phyloP scores from a whole-genome alignment of 2,888 invertebrate species.

The Leptopterna dolabrata region DNA sequence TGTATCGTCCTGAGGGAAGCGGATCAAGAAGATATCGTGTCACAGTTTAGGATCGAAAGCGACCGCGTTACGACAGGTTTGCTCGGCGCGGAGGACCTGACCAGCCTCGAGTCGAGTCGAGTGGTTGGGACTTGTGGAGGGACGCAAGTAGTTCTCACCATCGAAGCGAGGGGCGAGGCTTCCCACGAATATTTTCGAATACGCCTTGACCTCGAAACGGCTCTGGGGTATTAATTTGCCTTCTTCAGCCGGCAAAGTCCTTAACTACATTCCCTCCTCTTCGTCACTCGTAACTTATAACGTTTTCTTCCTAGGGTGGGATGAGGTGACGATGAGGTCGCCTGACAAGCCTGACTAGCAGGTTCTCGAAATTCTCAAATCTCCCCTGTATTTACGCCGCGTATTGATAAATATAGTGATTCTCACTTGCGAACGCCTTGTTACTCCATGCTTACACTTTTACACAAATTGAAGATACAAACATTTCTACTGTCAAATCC shows the following conservation, averaged over 20 bases:
- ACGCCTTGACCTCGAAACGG: constrained; percentile 54
- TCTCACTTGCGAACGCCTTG: neutral
- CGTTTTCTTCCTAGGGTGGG: neutral
- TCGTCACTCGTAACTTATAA: neutral
- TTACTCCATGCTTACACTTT: no score
- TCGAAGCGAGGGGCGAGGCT: constrained; percentile 12
- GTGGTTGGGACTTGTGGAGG: neutral
- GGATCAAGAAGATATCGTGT: constrained; percentile 54
- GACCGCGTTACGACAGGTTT: constrained; percentile 53
- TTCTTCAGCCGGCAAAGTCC: constrained; percentile 30
- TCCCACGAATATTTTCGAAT: constrained; percentile 55
- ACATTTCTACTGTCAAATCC: no score
- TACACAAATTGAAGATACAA: no score
- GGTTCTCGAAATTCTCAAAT: neutral
- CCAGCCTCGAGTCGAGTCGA: neutral
- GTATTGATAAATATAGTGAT: neutral
- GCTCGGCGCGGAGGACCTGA: constrained; percentile 14
- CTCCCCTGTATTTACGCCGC: neutral
- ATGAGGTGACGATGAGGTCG: neutral
- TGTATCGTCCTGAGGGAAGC: constrained; percentile 48
- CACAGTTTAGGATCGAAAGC: constrained; percentile 55
- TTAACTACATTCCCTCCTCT: constrained; percentile 20
- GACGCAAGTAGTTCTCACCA: constrained; percentile 34
- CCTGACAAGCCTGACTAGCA: neutral
- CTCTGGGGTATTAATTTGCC: constrained; percentile 51